Evolutionary conservation across 2,888 invertebrate genomes (phyloP).

Genomic region (Watsonalla cultraria): DNA sequence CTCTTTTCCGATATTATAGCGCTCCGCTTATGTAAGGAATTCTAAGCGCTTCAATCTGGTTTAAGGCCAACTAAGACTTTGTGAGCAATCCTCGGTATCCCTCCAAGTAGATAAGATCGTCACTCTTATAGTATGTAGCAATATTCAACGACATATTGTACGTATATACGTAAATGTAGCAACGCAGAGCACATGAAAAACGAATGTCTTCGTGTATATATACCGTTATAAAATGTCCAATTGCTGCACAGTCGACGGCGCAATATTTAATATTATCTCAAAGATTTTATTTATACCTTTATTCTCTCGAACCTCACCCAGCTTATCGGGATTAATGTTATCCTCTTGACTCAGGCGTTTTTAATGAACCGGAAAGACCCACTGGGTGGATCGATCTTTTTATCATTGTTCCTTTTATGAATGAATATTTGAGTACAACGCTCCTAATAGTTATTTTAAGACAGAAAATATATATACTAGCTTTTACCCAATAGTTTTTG

Average conservation of each 20-base stretch:
- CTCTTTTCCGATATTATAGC: constrained; percentile 78
- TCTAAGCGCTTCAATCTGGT: constrained; percentile 72
- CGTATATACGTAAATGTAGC: background rate
- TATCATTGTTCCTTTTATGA: background rate
- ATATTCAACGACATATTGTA: constrained; percentile 19
- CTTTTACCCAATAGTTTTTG: no score
- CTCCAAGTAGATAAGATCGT: constrained; percentile 25
- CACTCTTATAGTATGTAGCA: constrained; percentile 11
- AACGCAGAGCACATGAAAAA: no score
- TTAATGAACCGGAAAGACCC: background rate
- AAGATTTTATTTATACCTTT: background rate
- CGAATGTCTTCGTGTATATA: no score
- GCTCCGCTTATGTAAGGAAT: constrained; percentile 73
- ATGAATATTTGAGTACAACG: background rate
- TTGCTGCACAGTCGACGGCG: background rate
- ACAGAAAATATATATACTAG: no score
- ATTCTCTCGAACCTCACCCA: background rate
- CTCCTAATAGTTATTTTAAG: no score
- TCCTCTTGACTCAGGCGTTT: background rate
- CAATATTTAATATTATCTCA: background rate
- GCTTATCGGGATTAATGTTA: background rate
- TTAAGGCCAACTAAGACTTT: constrained; percentile 62
- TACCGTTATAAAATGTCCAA: background rate
- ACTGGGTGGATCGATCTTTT: background rate
- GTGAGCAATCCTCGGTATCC: constrained; percentile 43